Conservation (phyloP, 2,888 invertebrate genomes). For the Lampropteryx suffumata region DNA sequence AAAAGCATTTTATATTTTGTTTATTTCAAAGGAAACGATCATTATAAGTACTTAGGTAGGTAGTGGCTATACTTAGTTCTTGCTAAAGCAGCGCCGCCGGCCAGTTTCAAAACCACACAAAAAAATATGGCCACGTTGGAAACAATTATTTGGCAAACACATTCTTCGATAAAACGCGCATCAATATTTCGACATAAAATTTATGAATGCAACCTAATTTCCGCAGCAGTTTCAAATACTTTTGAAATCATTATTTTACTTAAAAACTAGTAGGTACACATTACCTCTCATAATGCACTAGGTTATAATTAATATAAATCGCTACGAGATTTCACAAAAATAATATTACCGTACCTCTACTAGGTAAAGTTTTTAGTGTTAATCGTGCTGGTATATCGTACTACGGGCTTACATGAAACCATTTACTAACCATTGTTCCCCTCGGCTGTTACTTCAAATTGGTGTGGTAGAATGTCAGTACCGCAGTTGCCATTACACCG, state of each 20-base stretch:
- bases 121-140: slow-evolving; percentile 35
- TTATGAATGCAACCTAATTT: slow-evolving; percentile 39
- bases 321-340: too few species aligned
- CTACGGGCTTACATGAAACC: background rate
- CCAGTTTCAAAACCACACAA: slow-evolving; percentile 26
- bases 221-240: slow-evolving; percentile 2
- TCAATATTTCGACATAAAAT: slow-evolving; percentile 46
- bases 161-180: slow-evolving; percentile 47
- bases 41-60: background rate
- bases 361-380: background rate
- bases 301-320: too few species aligned
- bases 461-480: slow-evolving; percentile 2
- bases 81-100: slow-evolving; percentile 13
- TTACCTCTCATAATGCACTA: too few species aligned
- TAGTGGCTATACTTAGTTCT: background rate
- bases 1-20: slow-evolving; percentile 4
- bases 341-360: background rate
- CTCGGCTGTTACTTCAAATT: slow-evolving; percentile 7
- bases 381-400: background rate
- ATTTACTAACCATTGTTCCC: slow-evolving; percentile 1
- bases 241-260: too few species aligned
- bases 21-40: background rate
- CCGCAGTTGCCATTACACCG: background rate
- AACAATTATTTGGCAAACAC: slow-evolving; percentile 42
- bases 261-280: too few species aligned